phyloP scores from a whole-genome alignment of 2,113 vertebrate genomes.

The Halcyon senegalensis region DNA sequence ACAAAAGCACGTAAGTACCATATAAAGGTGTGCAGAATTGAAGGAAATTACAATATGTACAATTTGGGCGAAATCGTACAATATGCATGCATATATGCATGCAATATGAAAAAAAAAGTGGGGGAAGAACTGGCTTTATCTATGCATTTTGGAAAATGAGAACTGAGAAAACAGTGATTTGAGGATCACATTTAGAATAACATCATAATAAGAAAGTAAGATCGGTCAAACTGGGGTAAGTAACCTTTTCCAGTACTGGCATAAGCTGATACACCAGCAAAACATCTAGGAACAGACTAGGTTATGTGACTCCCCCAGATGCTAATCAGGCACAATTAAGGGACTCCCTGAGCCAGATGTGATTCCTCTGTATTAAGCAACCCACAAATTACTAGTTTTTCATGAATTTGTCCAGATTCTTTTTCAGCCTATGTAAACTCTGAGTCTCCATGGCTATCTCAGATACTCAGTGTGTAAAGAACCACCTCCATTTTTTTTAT shows the following conservation, averaged over 20 bases:
- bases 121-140: background rate
- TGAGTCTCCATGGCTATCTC: background rate
- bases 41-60: background rate
- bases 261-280: background rate
- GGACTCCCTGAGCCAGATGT: background rate
- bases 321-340: background rate
- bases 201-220: background rate
- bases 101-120: background rate
- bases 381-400: background rate
- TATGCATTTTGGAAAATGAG: background rate
- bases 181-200: background rate
- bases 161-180: background rate
- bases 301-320: background rate
- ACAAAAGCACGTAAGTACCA: background rate
- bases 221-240: background rate
- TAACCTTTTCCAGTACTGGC: background rate
- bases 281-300: background rate
- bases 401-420: background rate
- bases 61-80: background rate
- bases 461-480: background rate
- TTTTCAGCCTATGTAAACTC: background rate
- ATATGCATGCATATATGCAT: background rate
- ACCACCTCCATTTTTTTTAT: rapidly evolving
- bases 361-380: background rate
- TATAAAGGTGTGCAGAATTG: background rate